phyloP scores from a whole-genome alignment of 1,140 invertebrate species.

The Leguminivora glycinivorella region DNA sequence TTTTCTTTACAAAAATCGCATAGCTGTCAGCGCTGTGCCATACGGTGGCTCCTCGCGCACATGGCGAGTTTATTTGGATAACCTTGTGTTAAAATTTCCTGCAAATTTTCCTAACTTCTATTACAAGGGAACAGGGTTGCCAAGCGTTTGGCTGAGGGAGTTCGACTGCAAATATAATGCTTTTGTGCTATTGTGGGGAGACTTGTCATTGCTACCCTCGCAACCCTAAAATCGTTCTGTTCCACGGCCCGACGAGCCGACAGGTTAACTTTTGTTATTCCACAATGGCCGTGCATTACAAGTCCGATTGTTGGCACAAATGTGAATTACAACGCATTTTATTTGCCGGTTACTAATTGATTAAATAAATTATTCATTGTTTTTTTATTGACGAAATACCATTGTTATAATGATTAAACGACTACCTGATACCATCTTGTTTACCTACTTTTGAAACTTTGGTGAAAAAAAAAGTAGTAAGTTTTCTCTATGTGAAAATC shows the following conservation, averaged over 20 bases:
- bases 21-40: conserved; percentile 62
- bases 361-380: conserved; percentile 9
- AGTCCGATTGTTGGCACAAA: conserved; percentile 74
- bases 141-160: conserved; percentile 2
- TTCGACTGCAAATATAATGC: conserved; percentile 26
- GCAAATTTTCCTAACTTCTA: conserved; percentile 25
- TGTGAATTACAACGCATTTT: conserved; percentile 74
- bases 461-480: too few species aligned
- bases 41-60: conserved; percentile 58
- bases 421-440: too few species aligned
- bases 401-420: too few species aligned
- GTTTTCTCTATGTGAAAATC: too few species aligned
- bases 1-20: conserved; percentile 57
- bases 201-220: conserved; percentile 73
- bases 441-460: too few species aligned
- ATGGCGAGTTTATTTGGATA: conserved; percentile 55
- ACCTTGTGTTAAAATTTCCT: conserved; percentile 6
- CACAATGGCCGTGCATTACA: conserved; percentile 73
- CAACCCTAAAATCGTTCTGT: conserved; percentile 75
- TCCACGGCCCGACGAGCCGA: conserved; percentile 63
- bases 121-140: conserved; percentile 33
- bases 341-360: conserved; percentile 37
- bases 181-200: conserved; percentile 55
- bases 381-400: not conserved
- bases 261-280: conserved; percentile 77